Base-by-base conservation (phyloP, 2,113 vertebrate genomes). In the Dipodomys merriami region DNA sequence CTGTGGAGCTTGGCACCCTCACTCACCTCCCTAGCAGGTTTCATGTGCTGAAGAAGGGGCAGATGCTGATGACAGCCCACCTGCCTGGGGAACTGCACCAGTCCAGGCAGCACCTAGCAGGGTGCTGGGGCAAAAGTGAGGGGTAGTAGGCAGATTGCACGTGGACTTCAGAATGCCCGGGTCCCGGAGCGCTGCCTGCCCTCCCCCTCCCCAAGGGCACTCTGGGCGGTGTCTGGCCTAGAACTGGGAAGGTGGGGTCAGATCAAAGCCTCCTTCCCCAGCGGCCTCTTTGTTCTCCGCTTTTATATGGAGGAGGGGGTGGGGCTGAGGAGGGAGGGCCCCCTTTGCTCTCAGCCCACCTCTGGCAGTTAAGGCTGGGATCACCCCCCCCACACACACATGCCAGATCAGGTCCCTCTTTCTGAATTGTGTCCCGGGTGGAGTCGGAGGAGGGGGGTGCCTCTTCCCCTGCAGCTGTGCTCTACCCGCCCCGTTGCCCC, bases 271-370 rank as follows among this genome's bases (percentile, higher is more conserved):
- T 79, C 76, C 82, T 76, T 96, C 87, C 93, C 90, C 91, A 88
- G 95, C 96, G 91, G 95, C 94, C 95, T 95, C 97, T 97, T 97
- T 97, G 96, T 97, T 97, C 96, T 95, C 27, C 0, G 93, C 96
- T 95, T 97, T 97, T 97, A 96, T 93, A 69, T 90, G 95, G 95
- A 95, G 92, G 91, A 93, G 90, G 92, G n/a, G 95, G 95, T 95
- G 95, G 94, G 93, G 95, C 95, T 22, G 71, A 65, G 77, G 82
- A 93, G 86, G 91, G 96, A 95, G 94, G 91, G 91, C 62, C 89
- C 91, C 91, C 87, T 95, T 35, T 67, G n/a, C 96, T 93, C 87
- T 29, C 57, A 60, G 87, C 86, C 89, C 44, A 68, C 39, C 91
- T 74, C 93, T 73, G 80, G 65, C 73, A 35, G 46, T 65, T 30